phyloP scores from a whole-genome alignment of 2,888 invertebrate genomes.

The Alcis repandata region DNA sequence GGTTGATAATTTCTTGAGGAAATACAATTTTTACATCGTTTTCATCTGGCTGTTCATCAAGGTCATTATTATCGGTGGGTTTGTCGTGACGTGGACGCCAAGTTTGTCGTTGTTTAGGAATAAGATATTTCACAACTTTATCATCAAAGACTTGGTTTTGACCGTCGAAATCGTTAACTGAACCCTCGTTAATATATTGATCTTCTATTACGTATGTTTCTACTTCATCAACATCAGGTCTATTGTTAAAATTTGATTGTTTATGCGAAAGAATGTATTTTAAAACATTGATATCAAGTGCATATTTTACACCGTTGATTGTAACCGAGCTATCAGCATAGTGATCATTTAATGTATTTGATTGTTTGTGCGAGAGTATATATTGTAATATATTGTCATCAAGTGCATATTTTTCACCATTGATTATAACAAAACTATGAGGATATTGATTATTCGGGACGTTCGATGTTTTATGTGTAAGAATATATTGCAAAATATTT shows the following conservation, averaged over 20 bases:
- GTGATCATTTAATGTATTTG: not conserved
- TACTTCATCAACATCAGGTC: not conserved
- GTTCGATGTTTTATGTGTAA: not conserved
- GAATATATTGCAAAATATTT: not conserved
- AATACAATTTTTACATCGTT: not conserved
- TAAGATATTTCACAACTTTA: not conserved
- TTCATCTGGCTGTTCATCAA: not conserved
- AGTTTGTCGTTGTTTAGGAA: not conserved
- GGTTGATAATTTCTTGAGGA: not conserved
- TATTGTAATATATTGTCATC: not conserved
- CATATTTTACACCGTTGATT: constrained; percentile 3
- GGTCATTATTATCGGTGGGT: too few species aligned
- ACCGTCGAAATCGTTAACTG: not conserved
- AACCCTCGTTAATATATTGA: not conserved
- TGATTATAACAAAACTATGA: not conserved
- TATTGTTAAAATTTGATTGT: not conserved
- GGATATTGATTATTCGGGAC: not conserved
- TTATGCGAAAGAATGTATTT: not conserved
- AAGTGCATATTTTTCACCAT: not conserved
- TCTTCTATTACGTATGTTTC: not conserved
- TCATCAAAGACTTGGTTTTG: not conserved
- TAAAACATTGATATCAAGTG: not conserved
- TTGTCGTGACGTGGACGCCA: not conserved
- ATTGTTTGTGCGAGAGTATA: not conserved
- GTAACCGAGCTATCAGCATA: not conserved